Evolutionary conservation across 1,140 invertebrate genomes (phyloP).

Genomic region (Drosophila lacteicornis): DNA sequence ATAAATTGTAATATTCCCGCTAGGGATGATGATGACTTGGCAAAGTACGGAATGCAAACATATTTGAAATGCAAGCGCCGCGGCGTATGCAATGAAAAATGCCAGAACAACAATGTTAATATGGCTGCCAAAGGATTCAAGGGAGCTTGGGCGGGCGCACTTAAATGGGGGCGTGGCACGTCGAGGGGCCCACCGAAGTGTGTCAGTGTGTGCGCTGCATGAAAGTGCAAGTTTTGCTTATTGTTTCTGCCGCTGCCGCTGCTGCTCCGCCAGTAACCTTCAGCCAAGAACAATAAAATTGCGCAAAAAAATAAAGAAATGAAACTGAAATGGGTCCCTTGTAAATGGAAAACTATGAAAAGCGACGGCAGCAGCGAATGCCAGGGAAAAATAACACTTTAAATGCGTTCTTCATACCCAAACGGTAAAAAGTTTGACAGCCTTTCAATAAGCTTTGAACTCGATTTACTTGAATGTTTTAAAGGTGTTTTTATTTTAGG

Average conservation of each 20-base stretch:
- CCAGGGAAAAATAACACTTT: slow-evolving; percentile 67
- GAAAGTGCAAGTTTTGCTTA: slow-evolving; percentile 77
- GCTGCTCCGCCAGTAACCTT: slow-evolving; percentile 57
- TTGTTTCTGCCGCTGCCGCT: slow-evolving; percentile 46
- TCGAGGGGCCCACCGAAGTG: slow-evolving; percentile 16
- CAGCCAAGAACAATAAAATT: slow-evolving; percentile 73
- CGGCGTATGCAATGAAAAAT: slow-evolving; percentile 75
- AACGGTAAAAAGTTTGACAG: slow-evolving; percentile 7
- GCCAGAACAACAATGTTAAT: slow-evolving; percentile 67
- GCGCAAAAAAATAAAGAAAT: slow-evolving; percentile 45
- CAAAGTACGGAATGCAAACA: slow-evolving; percentile 25
- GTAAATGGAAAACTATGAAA: slow-evolving; percentile 76
- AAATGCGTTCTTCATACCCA: slow-evolving; percentile 46
- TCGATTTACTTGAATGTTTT: neutral
- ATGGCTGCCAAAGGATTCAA: slow-evolving; percentile 55
- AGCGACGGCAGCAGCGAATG: slow-evolving; percentile 19
- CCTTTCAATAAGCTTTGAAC: slow-evolving; percentile 7
- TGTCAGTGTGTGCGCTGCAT: slow-evolving; percentile 41
- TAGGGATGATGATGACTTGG: slow-evolving; percentile 42
- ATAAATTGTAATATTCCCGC: slow-evolving; percentile 68
- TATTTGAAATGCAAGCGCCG: slow-evolving; percentile 53
- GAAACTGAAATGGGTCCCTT: slow-evolving; percentile 69
- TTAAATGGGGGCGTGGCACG: slow-evolving; percentile 25
- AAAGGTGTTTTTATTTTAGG: neutral
- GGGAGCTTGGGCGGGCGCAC: slow-evolving; percentile 1